Percentiles rank a stretch among this genome's conserved stretches.
Conservation (phyloP, 2,888 invertebrate genomes). For the Fragum fragum region DNA sequence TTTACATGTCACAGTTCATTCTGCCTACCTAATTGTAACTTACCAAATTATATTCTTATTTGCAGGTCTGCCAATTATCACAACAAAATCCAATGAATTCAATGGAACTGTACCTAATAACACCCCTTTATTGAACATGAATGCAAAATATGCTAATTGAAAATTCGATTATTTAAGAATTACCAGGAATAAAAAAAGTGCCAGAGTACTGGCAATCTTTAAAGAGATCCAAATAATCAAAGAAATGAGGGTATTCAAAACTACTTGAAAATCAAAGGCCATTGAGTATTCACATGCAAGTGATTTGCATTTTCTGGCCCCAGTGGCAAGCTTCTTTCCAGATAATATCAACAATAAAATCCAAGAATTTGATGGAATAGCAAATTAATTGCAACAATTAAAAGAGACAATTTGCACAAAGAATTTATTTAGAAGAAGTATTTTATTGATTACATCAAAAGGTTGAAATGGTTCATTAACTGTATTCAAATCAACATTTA, state of each 20-base stretch:
- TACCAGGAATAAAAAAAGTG: not conserved
- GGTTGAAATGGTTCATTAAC: not conserved
- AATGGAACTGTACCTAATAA: too few species aligned
- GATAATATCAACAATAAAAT: constrained; percentile 3
- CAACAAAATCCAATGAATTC: too few species aligned
- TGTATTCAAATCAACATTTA: not conserved
- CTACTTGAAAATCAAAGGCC: not conserved
- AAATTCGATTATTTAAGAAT: not conserved
- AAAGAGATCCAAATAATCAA: not conserved
- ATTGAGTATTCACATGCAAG: constrained; percentile 6
- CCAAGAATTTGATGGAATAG: not conserved
- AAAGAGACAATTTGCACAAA: constrained; percentile 6
- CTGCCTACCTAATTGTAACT: too few species aligned
- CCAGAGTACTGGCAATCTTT: not conserved
- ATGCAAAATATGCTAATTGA: not conserved
- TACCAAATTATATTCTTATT: too few species aligned
- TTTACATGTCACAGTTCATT: too few species aligned
- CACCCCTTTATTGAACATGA: too few species aligned
- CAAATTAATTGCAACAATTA: constrained; percentile 6
- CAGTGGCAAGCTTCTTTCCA: not conserved
- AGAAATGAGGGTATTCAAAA: not conserved
- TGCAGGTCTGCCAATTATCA: too few species aligned
- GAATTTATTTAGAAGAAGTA: constrained; percentile 1
- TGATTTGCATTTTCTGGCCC: constrained; percentile 2
- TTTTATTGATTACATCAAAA: not conserved